Evolutionary conservation across 2,888 invertebrate species (phyloP), one percentile per base, ranked within the genome.

Genomic region (Eupithecia insigniata): DNA sequence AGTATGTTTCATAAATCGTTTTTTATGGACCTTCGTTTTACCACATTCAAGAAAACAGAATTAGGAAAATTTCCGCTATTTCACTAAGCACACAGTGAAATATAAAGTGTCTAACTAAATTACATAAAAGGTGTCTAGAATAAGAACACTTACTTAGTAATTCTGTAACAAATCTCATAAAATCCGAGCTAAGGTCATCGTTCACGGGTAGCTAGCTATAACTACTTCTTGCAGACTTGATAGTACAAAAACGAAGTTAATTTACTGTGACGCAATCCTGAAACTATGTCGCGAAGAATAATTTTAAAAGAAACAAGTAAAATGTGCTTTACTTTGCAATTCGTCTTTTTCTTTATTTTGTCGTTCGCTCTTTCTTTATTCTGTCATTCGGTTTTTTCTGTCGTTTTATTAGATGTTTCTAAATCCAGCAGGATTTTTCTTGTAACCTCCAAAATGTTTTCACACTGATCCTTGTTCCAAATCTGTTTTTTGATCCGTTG

Each of bases 191-290:
- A 46, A 46, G 22, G 36, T 62, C 26, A 62, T 62, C 32, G 34
- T 62, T 36, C 62, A 66, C 60, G 66, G 66, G 3, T 46, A 60
- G 43, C 58, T 46, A 43, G 34, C 46, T 61, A 26, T 51, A 67
- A 51, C 71, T 66, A 66, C 32, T 26, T 61, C 46, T 66, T 71
- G 64, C 26, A 55, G 51, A 67, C 68, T 73, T 69, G 69, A 71
- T 76, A 66, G 66, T 43, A 66, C 60, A 67, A 67, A n/a, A 70
- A 75, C 67, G 66, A 67, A 75, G 72, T 65, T 66, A 73, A 75
- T 78, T 75, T 75, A 61, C 72, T 26, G 60, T 67, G 32, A 69
- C 65, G 61, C 69, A 55, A 65, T 70, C 68, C 36, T 16, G 64
- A 70, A 71, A 71, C 69, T 66, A 68, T 71, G 67, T 64, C 62